Conservation (phyloP, 1,140 invertebrate genomes). For the Dryas iulia region DNA sequence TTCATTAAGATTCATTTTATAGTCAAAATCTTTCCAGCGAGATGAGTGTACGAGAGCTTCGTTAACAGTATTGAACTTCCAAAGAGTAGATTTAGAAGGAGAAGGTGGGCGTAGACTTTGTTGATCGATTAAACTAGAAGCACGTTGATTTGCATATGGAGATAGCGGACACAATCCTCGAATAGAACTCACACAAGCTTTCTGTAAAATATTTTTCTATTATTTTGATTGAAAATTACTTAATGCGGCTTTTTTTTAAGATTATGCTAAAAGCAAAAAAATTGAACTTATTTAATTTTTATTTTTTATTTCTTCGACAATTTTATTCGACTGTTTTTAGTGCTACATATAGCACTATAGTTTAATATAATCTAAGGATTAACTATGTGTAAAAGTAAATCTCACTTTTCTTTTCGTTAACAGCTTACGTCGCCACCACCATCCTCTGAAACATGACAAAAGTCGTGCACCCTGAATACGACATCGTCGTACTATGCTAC, state of each 20-base stretch:
- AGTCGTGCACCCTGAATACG: slow-evolving; percentile 55
- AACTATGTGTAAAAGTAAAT: slow-evolving; percentile 6
- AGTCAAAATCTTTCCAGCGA: slow-evolving; percentile 55
- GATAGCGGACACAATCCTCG: slow-evolving; percentile 49
- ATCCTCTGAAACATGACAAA: slow-evolving; percentile 54
- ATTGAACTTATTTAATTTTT: neutral
- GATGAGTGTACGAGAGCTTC: slow-evolving; percentile 58
- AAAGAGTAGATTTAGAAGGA: slow-evolving; percentile 40
- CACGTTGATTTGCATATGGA: slow-evolving; percentile 48
- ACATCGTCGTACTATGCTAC: slow-evolving; percentile 53
- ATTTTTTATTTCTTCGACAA: neutral
- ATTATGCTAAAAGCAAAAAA: too few species aligned
- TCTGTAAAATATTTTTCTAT: slow-evolving; percentile 32
- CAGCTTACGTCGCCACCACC: slow-evolving; percentile 63
- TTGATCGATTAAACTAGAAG: slow-evolving; percentile 53
- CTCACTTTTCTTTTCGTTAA: slow-evolving; percentile 53
- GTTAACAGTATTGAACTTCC: slow-evolving; percentile 71
- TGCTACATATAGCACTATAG: neutral
- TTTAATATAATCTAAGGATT: neutral
- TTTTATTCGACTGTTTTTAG: too few species aligned
- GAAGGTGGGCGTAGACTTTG: slow-evolving; percentile 43
- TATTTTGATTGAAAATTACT: too few species aligned
- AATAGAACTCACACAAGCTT: slow-evolving; percentile 35
- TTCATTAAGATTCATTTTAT: slow-evolving; percentile 43
- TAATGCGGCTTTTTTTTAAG: too few species aligned